A percentile compares a stretch with the other conserved stretches of the same genome.
phyloP scores from a whole-genome alignment of 2,797 vertebrate species.

The Fringilla coelebs region DNA sequence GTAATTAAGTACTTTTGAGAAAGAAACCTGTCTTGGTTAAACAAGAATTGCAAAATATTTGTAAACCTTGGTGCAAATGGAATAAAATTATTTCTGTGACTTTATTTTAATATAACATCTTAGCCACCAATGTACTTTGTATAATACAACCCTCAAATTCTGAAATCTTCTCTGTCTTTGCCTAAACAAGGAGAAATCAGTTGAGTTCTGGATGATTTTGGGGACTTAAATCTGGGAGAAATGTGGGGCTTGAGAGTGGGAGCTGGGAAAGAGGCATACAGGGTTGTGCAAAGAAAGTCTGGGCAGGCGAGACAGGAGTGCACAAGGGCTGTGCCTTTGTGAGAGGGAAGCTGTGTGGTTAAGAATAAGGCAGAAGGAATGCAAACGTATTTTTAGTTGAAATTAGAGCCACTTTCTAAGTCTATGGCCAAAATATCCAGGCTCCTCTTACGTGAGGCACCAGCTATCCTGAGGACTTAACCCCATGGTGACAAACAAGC shows the following conservation, averaged over 20 bases:
- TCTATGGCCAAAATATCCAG: background rate
- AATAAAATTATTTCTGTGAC: background rate
- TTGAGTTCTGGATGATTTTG: background rate
- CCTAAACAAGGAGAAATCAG: background rate
- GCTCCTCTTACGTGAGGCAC: background rate
- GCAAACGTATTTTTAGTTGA: conserved; percentile 43
- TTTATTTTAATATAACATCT: background rate
- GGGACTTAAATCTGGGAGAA: background rate
- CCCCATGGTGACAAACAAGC: background rate
- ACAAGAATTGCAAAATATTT: background rate
- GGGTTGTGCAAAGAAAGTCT: background rate
- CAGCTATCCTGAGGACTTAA: background rate
- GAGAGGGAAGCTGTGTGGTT: background rate
- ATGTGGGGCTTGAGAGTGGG: background rate
- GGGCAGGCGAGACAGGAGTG: background rate
- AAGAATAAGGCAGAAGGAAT: conserved; percentile 33
- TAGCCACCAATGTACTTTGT: background rate
- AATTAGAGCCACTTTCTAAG: conserved; percentile 13
- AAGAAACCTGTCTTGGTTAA: background rate
- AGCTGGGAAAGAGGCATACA: background rate
- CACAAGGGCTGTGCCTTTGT: background rate
- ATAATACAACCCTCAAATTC: background rate
- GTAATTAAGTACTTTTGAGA: background rate
- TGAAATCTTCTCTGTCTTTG: background rate
- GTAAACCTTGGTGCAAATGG: background rate